Evolutionary conservation across 2,113 vertebrate genomes (phyloP), one percentile per base, ranked within the genome.

Genomic region (Ammodytes dubius): DNA sequence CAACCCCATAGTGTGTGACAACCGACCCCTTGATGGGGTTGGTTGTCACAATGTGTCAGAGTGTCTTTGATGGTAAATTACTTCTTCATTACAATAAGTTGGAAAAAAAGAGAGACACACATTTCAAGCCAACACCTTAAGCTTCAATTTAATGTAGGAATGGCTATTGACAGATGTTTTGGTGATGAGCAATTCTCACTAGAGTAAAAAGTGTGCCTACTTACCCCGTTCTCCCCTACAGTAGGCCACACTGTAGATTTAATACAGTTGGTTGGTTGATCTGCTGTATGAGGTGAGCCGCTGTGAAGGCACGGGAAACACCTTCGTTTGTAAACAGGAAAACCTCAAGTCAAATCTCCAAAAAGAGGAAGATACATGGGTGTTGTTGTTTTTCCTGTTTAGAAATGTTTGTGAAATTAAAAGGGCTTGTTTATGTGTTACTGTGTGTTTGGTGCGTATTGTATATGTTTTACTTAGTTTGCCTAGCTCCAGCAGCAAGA

Each of bases 251-350:
- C 3, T 49, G 10, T 60, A 40, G 9, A 60, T 35, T 4, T 8
- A 70, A 59, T 35, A 37, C 42, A 52, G 56, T 50, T 27, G 46
- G 11, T 66, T 74, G 27, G 9, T 42, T 74, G 42, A 64, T 70
- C 1, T 46, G 49, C 35, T 64, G 19, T 74, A 1, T 66, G 37
- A 82, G 45, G 5, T n/a, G 57, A 70, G 54, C 19, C 79, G 39
- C 50, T 86, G 37, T 53, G 19, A 58, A 47, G 10, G 27, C 10
- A 76, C 87, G 84, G 77, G 87, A 88, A 88, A 67, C 83, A 58
- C 40, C 56, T 83, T 75, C 1, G n/a, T 82, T 45, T 46, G 63
- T 84, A 82, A 93, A 90, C 83, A 87, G 84, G 74, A 92, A 92
- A 92, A 7, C 86, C 87, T 83, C 81, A 86, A 65, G 54, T 60